phyloP scores from a whole-genome alignment of 1,140 invertebrate species.

The Heliothis subflexa region DNA sequence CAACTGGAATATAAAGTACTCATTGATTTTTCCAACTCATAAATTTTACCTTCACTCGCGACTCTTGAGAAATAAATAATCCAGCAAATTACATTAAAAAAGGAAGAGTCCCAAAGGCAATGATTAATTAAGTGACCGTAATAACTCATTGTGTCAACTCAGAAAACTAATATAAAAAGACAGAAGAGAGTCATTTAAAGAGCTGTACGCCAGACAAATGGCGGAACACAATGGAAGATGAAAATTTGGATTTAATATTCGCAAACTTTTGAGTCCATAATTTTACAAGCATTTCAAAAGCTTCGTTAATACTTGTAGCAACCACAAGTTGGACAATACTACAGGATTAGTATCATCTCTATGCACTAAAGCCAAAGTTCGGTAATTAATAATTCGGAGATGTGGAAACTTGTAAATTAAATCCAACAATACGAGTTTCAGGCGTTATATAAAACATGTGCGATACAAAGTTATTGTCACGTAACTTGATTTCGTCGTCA shows the following conservation, averaged over 20 bases:
- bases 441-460: slow-evolving; percentile 36
- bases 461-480: slow-evolving; percentile 44
- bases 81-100: slow-evolving; percentile 33
- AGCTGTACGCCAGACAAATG: slow-evolving; percentile 49
- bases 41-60: background rate
- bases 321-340: slow-evolving; percentile 48
- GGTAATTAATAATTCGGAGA: slow-evolving; percentile 52
- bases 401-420: slow-evolving; percentile 46
- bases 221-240: slow-evolving; percentile 3
- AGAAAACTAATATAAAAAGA: slow-evolving; percentile 59
- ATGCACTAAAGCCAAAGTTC: slow-evolving; percentile 37
- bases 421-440: slow-evolving; percentile 34
- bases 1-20: slow-evolving; percentile 15
- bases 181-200: slow-evolving; percentile 52
- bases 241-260: slow-evolving; percentile 35
- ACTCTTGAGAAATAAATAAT: slow-evolving; percentile 27
- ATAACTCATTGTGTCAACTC: slow-evolving; percentile 64
- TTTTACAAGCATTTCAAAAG: slow-evolving; percentile 41
- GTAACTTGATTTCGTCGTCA: slow-evolving; percentile 29
- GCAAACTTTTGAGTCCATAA: slow-evolving; percentile 35
- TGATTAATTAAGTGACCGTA: slow-evolving; percentile 64
- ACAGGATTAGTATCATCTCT: slow-evolving; percentile 46
- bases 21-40: background rate
- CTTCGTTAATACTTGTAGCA: slow-evolving; percentile 43
- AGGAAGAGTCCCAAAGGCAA: slow-evolving; percentile 44